Evolutionary conservation across 2,888 invertebrate species (phyloP).

Genomic region (Oligia latruncula): DNA sequence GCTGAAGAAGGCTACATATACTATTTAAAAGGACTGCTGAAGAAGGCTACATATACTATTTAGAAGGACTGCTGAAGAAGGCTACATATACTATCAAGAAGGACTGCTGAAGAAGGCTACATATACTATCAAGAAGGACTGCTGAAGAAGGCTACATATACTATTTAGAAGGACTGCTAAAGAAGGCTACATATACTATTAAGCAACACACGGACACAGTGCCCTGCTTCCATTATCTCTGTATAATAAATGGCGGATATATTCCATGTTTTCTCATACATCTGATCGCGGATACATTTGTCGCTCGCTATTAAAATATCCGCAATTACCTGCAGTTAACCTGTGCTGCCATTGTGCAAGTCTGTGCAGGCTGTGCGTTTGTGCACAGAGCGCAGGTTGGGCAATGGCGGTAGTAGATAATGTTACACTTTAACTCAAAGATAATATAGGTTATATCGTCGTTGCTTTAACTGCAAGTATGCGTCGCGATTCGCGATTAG

Average conservation of each 20-base stretch:
- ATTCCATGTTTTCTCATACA: background rate
- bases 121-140: no score
- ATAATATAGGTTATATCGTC: no score
- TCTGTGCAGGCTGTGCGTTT: constrained; percentile 7
- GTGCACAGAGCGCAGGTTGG: constrained; percentile 20
- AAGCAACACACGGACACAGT: constrained; percentile 1
- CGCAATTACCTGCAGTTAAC: background rate
- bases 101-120: no score
- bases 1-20: no score
- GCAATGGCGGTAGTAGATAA: background rate
- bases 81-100: no score
- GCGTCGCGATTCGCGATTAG: constrained; percentile 3
- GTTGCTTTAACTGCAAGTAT: background rate
- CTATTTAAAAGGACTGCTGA: background rate
- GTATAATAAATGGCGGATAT: constrained; percentile 5
- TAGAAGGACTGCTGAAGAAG: no score
- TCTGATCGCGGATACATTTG: constrained; percentile 5
- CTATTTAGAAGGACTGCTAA: no score
- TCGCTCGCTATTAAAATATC: constrained; percentile 15
- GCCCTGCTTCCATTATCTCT: background rate
- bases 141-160: no score
- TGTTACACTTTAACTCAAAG: constrained; percentile 1
- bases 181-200: background rate
- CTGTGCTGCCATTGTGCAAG: constrained; percentile 17
- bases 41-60: background rate